A percentile compares a stretch with the other conserved stretches of the same genome.
Conservation (phyloP, 1,140 invertebrate genomes). For the Pogonomyrmex californicus region DNA sequence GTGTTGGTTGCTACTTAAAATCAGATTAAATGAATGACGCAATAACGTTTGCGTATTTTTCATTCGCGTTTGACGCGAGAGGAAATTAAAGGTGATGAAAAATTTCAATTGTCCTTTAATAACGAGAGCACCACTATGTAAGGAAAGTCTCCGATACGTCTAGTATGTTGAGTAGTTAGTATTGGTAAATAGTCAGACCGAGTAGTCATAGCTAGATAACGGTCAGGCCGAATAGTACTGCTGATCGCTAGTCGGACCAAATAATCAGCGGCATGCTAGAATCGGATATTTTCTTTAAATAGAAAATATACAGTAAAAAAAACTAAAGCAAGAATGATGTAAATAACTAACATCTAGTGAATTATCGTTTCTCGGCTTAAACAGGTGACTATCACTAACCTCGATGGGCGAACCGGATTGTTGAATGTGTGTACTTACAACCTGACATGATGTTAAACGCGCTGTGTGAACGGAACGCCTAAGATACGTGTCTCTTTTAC, state of each 20-base stretch:
- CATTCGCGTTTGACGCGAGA: not conserved
- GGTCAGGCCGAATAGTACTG: not conserved
- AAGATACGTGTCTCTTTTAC: not conserved
- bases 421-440: slow-evolving; percentile 66
- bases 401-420: slow-evolving; percentile 14
- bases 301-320: not conserved
- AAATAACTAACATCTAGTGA: not conserved
- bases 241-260: slow-evolving; percentile 24
- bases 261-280: not conserved
- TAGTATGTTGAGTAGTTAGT: not conserved
- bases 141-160: slow-evolving; percentile 29
- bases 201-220: slow-evolving; percentile 9
- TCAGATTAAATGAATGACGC: slow-evolving; percentile 14
- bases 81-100: slow-evolving; percentile 35
- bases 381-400: not conserved
- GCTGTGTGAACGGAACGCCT: slow-evolving; percentile 38
- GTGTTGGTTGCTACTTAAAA: slow-evolving; percentile 25
- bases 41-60: slow-evolving; percentile 22
- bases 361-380: slow-evolving; percentile 11
- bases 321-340: not conserved
- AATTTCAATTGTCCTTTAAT: slow-evolving; percentile 12
- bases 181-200: not conserved
- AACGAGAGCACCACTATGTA: slow-evolving; percentile 21
- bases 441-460: slow-evolving; percentile 61
- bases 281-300: not conserved